phyloP scores from a whole-genome alignment of 2,113 vertebrate species.

The Sinosuthora webbiana region DNA sequence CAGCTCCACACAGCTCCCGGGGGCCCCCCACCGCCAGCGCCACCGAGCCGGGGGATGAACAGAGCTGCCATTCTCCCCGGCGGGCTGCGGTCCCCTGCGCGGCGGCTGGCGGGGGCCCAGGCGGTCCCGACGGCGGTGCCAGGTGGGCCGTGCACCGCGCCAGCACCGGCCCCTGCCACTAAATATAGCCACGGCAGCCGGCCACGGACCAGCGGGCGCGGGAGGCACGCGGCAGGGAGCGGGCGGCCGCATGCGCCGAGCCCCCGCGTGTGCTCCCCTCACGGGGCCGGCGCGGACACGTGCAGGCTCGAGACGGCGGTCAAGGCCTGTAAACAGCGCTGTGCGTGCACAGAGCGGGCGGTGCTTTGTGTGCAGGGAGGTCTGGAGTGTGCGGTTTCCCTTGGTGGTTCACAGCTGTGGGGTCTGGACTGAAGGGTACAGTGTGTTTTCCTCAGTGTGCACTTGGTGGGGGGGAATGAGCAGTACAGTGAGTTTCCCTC shows the following conservation, averaged over 20 bases:
- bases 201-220: not conserved
- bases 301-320: rapidly evolving
- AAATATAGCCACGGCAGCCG: not conserved
- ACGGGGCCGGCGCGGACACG: not conserved
- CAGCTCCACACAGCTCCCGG: not conserved
- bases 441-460: not conserved
- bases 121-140: not conserved
- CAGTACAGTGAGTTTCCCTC: not conserved
- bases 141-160: not conserved
- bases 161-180: not conserved
- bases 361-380: not conserved
- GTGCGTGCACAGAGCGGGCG: rapidly evolving
- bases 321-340: rapidly evolving
- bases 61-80: not conserved
- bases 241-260: not conserved
- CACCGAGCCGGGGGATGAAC: not conserved
- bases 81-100: not conserved
- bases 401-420: rapidly evolving
- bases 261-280: not conserved
- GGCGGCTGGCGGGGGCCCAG: not conserved
- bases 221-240: not conserved
- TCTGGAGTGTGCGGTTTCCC: rapidly evolving
- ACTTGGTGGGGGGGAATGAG: not conserved
- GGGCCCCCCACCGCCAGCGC: not conserved
- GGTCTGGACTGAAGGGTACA: not conserved